Evolutionary conservation across 2,888 invertebrate species (phyloP), one percentile per base, ranked within the genome.

Genomic region (Antitype chi): DNA sequence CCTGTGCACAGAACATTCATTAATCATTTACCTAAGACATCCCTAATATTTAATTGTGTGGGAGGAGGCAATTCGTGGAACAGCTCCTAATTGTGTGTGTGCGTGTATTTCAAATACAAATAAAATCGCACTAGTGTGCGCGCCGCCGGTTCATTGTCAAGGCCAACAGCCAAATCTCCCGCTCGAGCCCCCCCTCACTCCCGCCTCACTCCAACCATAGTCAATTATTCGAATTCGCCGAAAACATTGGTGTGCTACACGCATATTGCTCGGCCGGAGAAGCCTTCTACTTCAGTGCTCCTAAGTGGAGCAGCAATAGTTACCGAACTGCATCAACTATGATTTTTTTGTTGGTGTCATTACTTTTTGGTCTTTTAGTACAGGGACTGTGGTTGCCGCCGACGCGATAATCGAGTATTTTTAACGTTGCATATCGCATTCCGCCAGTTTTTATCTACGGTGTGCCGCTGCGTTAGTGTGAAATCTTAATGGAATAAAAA

Each of bases 101-200:
- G 95, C 90, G 95, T 94, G 92, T 89, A 91, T 90, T 90, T 92
- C 91, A 89, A 92, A 93, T 91, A 92, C 91, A 91, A 91, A 91
- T 90, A 91, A 88, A 87, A 81, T 85, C 78, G 82, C 85, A 85
- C 77, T 87, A 77, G 95, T 95, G 95, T 95, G 96, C 91, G 95
- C 92, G 94, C 94, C 96, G 95, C 95, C 96, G 93, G 96, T 96
- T 95, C 96, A 96, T 94, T 96, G 95, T 95, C 96, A 96, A 96
- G 96, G 96, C 96, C 96, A 96, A 94, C 96, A 92, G 94, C 96
- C 96, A 94, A 96, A 96, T 96, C 95, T 96, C 94, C 94, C 94
- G 94, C 94, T 93, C 91, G 91, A 91, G 92, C 92, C 94, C 94
- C 91, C 92, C 93, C 92, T 90, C 91, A 90, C 92, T 92, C 92